A percentile compares a stretch with the other conserved stretches of the same genome.
Conservation (phyloP, 2,113 vertebrate genomes). For the Bufo gargarizans region DNA sequence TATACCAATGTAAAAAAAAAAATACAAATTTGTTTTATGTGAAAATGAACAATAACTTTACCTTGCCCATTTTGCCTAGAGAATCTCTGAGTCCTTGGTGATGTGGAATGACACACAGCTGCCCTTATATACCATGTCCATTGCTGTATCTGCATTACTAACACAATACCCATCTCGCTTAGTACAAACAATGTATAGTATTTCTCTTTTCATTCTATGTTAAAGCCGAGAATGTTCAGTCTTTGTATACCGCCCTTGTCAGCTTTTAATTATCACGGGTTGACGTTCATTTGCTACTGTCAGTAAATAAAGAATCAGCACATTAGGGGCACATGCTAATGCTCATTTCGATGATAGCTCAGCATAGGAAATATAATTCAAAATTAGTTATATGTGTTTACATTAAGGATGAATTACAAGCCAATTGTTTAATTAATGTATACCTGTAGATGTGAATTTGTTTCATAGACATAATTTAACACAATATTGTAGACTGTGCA, state of each 20-base stretch:
- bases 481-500: neutral
- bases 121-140: slow-evolving; percentile 41
- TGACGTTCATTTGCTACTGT: slow-evolving; percentile 29
- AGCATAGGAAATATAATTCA: neutral
- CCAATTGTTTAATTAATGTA: neutral
- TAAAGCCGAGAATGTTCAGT: slow-evolving; percentile 52
- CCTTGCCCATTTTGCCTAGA: slow-evolving; percentile 50
- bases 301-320: slow-evolving; percentile 39
- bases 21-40: neutral
- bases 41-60: neutral
- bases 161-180: slow-evolving; percentile 42
- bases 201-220: slow-evolving; percentile 49
- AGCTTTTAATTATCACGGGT: slow-evolving; percentile 39
- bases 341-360: neutral
- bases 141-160: slow-evolving; percentile 55
- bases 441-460: too few species aligned
- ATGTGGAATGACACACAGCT: slow-evolving; percentile 39
- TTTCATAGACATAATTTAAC: neutral
- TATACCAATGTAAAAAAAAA: neutral
- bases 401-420: neutral
- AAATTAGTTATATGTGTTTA: neutral
- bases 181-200: slow-evolving; percentile 56
- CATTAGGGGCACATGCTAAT: neutral
- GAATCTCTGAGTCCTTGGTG: slow-evolving; percentile 18
- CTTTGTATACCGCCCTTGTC: slow-evolving; percentile 43